Percentiles rank a stretch among this genome's conserved stretches.
phyloP scores from a whole-genome alignment of 2,797 vertebrate species.

The Tokudaia tokunoshimensis region DNA sequence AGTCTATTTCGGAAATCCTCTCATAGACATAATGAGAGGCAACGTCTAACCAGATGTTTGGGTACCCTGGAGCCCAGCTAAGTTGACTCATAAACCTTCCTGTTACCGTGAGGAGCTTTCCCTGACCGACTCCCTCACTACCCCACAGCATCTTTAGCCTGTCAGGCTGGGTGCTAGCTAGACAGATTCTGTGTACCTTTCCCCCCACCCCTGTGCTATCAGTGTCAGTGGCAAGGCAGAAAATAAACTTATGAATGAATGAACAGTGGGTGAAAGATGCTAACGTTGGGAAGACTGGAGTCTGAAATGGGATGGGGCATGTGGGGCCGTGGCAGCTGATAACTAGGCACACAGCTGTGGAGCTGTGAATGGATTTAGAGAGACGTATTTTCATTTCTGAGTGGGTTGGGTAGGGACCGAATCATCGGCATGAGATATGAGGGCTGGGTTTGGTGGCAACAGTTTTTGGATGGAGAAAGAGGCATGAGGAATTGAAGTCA shows the following conservation, averaged over 20 bases:
- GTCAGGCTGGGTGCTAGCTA: neutral
- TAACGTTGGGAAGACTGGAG: neutral
- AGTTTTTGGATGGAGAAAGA: conserved; percentile 43
- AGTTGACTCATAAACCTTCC: neutral
- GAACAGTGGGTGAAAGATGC: neutral
- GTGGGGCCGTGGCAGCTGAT: neutral
- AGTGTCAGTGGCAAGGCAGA: neutral
- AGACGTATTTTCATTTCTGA: conserved; percentile 11
- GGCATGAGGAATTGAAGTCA: conserved; percentile 8
- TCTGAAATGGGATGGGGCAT: neutral
- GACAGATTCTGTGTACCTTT: neutral
- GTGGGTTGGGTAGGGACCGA: conserved; percentile 17
- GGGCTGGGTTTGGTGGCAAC: conserved; percentile 9
- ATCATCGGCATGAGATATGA: conserved; percentile 44
- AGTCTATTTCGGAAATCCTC: neutral
- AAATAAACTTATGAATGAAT: neutral
- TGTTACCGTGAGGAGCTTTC: neutral
- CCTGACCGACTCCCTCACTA: neutral
- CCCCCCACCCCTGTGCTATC: neutral
- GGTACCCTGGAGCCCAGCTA: neutral
- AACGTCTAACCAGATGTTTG: neutral
- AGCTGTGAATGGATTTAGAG: neutral
- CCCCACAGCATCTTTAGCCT: neutral
- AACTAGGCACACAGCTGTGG: neutral
- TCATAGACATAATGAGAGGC: neutral